Conservation (phyloP, 2,113 vertebrate genomes). For the Elachura formosa region DNA sequence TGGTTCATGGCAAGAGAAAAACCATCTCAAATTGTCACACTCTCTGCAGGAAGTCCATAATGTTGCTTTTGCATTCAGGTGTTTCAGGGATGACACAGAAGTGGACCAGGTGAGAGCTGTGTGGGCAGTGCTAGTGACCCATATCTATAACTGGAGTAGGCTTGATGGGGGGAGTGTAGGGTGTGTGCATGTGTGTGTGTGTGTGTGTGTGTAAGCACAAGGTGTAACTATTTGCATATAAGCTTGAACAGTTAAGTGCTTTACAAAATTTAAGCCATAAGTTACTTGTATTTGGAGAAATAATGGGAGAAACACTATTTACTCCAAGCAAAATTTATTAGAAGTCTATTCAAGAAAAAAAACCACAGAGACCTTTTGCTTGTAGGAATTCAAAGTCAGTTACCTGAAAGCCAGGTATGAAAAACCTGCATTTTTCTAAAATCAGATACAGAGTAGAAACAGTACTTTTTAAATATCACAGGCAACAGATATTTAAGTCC, state of each 20-base stretch:
- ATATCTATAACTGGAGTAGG: accelerated
- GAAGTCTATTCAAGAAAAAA: constrained; percentile 81
- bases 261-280: neutral
- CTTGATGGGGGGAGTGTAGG: neutral
- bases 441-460: constrained; percentile 84
- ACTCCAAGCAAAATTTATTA: constrained; percentile 93
- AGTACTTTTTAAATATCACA: constrained; percentile 78
- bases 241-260: neutral
- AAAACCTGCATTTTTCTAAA: constrained; percentile 74
- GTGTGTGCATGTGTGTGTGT: neutral
- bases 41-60: neutral
- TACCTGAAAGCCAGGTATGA: constrained; percentile 74
- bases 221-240: neutral
- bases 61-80: neutral
- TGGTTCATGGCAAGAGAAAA: neutral
- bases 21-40: neutral
- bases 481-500: constrained; percentile 76
- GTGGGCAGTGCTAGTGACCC: neutral
- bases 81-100: neutral
- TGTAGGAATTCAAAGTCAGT: constrained; percentile 77
- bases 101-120: neutral
- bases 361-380: constrained; percentile 77
- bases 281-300: neutral
- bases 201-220: neutral
- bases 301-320: constrained; percentile 38